Conservation (phyloP, 2,888 invertebrate species). For the Drosophila kanekoi region DNA sequence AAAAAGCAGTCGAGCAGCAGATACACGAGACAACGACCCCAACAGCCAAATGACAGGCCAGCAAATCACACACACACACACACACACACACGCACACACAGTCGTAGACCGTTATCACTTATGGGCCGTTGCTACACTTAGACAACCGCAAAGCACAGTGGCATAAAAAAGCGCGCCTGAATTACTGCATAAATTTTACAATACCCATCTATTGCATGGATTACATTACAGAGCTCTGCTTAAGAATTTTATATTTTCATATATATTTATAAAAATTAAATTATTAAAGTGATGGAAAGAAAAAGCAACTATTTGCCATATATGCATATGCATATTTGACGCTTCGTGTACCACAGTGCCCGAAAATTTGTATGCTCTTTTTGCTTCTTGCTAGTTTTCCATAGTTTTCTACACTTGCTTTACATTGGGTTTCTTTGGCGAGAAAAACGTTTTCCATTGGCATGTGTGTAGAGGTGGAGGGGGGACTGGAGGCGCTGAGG, state of each 20-base stretch:
- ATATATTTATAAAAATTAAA: too few species aligned
- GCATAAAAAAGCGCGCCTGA: not conserved
- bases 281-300: too few species aligned
- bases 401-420: constrained; percentile 34
- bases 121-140: constrained; percentile 48
- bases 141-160: constrained; percentile 43
- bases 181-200: too few species aligned
- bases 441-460: constrained; percentile 23
- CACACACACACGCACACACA: constrained; percentile 13
- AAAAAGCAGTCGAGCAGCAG: constrained; percentile 43
- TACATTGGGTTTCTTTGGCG: constrained; percentile 26
- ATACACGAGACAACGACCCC: constrained; percentile 68
- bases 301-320: not conserved
- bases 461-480: not conserved
- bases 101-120: constrained; percentile 61
- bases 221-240: too few species aligned
- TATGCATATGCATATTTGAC: not conserved
- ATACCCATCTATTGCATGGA: too few species aligned
- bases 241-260: too few species aligned
- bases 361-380: not conserved
- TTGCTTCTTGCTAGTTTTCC: constrained; percentile 26
- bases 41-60: constrained; percentile 68
- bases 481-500: too few species aligned
- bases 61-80: constrained; percentile 10
- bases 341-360: constrained; percentile 18